These are phyloP conservation scores for Melanostoma scalare DNA, from an alignment of 2,888 invertebrate genomes.

Conservation along the genomic window DNA sequence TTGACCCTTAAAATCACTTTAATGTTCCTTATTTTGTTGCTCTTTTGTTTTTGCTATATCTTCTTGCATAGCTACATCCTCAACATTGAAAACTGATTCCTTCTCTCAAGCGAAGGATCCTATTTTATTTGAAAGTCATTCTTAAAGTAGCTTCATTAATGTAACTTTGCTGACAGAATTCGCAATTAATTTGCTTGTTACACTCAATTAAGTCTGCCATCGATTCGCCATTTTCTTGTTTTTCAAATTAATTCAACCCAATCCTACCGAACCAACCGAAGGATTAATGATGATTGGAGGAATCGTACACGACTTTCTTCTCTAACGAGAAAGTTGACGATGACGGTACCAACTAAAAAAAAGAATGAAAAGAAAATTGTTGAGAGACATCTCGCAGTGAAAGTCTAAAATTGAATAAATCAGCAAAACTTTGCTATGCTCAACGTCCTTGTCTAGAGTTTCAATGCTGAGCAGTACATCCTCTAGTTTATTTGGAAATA, in stretches of 20 bases:
- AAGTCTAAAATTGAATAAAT: constrained; percentile 48
- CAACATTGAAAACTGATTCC: no score
- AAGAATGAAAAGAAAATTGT: constrained; percentile 2
- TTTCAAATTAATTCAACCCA: constrained; percentile 38
- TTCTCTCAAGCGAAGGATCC: no score
- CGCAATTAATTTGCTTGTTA: constrained; percentile 54
- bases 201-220: constrained; percentile 56
- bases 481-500: constrained; percentile 24
- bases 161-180: constrained; percentile 15
- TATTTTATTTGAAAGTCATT: no score
- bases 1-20: no score
- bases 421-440: constrained; percentile 43
- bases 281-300: constrained; percentile 48
- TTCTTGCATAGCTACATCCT: no score
- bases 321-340: constrained; percentile 40
- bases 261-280: constrained; percentile 12
- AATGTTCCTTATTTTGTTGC: no score
- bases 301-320: constrained; percentile 29
- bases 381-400: constrained; percentile 4
- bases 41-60: no score
- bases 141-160: not conserved
- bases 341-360: constrained; percentile 12
- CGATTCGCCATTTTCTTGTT: constrained; percentile 26
- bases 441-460: constrained; percentile 4
- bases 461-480: not conserved